A percentile compares a stretch with the other conserved stretches of the same genome.
Conservation (phyloP, 2,797 vertebrate species). For the Leptoclinus maculatus region DNA sequence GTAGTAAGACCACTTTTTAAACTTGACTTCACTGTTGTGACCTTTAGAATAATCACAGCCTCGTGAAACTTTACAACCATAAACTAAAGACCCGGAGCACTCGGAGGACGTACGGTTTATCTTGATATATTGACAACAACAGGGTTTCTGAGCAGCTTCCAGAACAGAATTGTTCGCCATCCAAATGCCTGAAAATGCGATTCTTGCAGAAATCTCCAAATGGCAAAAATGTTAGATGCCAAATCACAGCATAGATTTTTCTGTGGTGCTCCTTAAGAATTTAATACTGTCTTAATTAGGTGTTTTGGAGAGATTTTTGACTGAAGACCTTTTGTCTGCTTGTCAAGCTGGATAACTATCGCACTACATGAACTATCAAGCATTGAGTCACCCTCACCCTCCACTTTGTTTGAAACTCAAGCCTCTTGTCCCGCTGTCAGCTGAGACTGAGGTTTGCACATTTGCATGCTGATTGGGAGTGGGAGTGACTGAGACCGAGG, state of each 20-base stretch:
- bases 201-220: background rate
- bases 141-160: background rate
- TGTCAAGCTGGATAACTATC: slow-evolving; percentile 36
- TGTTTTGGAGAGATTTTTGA: background rate
- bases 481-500: slow-evolving; percentile 31
- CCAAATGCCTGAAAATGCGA: background rate
- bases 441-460: slow-evolving; percentile 36
- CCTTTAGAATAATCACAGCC: background rate
- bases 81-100: background rate
- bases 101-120: background rate
- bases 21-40: background rate
- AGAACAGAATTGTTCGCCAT: background rate
- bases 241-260: too few species aligned
- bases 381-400: slow-evolving; percentile 13
- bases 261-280: too few species aligned
- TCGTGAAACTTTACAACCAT: background rate
- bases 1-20: too few species aligned
- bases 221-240: too few species aligned
- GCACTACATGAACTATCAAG: slow-evolving; percentile 18
- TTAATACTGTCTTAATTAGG: too few species aligned
- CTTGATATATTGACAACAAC: background rate
- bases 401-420: slow-evolving; percentile 59
- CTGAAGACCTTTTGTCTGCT: slow-evolving; percentile 21
- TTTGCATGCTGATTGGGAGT: slow-evolving; percentile 62
- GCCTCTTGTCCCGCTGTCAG: slow-evolving; percentile 51